Base-by-base conservation (phyloP, 1,140 invertebrate species). In the Calliphora vicina region DNA sequence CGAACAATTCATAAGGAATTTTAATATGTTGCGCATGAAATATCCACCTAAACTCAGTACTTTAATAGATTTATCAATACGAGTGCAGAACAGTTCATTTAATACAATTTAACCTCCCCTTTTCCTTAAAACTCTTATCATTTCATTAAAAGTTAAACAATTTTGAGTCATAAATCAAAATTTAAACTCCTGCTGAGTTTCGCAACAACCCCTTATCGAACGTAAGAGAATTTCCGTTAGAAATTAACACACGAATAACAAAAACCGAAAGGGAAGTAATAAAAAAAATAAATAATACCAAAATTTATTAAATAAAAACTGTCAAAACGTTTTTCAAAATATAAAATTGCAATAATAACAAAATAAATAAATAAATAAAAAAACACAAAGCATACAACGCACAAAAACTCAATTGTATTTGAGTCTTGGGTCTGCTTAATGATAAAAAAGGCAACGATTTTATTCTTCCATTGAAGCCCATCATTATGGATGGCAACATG, bases 301-400 rank as follows among this genome's bases (percentile, higher is more conserved):
- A 78, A 78, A 78, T 78, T 78, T 78, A 78, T 78, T 78, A 78
- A 78, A 78, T 78, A 78, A 78, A 78, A 78, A 45, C 35, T 78
- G 74, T 78, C 74, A 78, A 78, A 78, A 78, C 74, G 74, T 78
- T 78, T 78, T 78, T 43, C 74, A 78, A 78, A 78, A 45, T 43
- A 45, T 45, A 43, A 45, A 78, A 78, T 78, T 45, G 74, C 74
- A 78, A 78, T 78, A 78, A 78, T 78, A 78, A 29, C 73, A 76
- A 78, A 20, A 74, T 29, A 17, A 74, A 74, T 9, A 78, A 45
- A 12, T 15, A 35, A n/a, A n/a, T n/a, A n/a, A n/a, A n/a, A 6
- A 6, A 74, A 29, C n/a, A n/a, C 17, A 20, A 42, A 74, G 26
- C 17, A 29, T 5, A 17, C 35, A 26, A 26, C 17, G n/a, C 2